phyloP scores from a whole-genome alignment of 2,797 vertebrate genomes.

The Etheostoma perlongum region DNA sequence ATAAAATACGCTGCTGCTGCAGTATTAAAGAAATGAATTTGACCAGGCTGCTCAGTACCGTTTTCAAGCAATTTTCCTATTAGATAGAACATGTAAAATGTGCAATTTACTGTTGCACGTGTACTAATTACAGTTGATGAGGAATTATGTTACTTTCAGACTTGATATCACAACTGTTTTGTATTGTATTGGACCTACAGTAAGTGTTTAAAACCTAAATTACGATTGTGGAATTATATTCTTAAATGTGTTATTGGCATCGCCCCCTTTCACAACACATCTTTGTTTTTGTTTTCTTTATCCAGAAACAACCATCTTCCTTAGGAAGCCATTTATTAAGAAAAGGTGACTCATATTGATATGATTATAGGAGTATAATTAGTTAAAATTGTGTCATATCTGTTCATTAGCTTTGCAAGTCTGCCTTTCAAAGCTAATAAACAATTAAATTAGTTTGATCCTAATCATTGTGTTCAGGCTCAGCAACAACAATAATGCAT shows the following conservation, averaged over 20 bases:
- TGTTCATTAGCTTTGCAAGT: neutral
- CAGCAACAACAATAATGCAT: neutral
- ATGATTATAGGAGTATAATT: slow-evolving; percentile 7
- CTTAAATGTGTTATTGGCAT: neutral
- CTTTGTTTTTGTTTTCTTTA: neutral
- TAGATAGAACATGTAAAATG: slow-evolving; percentile 19
- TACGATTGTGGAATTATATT: neutral
- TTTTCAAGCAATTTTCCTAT: slow-evolving; percentile 22
- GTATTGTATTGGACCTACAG: neutral
- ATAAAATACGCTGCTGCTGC: slow-evolving; percentile 24
- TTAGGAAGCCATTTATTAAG: neutral
- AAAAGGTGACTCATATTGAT: neutral
- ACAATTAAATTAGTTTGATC: slow-evolving; percentile 6
- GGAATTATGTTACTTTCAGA: slow-evolving; percentile 17
- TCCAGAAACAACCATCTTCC: neutral
- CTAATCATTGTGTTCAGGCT: slow-evolving; percentile 4
- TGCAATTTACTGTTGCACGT: slow-evolving; percentile 4
- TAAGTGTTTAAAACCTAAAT: neutral
- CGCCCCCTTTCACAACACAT: too few species aligned
- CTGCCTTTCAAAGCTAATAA: neutral
- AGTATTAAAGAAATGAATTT: slow-evolving; percentile 39
- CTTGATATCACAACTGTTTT: neutral
- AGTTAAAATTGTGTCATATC: slow-evolving; percentile 9
- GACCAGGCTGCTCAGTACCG: slow-evolving; percentile 1
- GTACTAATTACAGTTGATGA: slow-evolving; percentile 17